Conservation (phyloP, 2,888 invertebrate species). For the Drosophila phalerata region DNA sequence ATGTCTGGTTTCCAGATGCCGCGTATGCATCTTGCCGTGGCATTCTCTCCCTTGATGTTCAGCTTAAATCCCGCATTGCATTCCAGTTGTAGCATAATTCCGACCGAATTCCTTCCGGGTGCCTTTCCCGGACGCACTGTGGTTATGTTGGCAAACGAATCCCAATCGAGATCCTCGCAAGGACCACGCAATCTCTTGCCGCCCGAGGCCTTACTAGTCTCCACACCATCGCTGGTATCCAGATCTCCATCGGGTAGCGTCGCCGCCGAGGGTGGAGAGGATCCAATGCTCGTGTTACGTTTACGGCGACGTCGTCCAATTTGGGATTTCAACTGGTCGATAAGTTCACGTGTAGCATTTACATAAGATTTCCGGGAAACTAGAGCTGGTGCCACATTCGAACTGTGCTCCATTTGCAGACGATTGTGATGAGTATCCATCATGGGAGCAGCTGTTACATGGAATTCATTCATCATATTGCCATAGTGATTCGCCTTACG, state of each 20-base stretch:
- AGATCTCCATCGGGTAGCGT: constrained; percentile 61
- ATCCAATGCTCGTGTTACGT: constrained; percentile 59
- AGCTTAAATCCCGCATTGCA: constrained; percentile 92
- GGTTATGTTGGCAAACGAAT: constrained; percentile 86
- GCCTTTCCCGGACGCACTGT: constrained; percentile 90
- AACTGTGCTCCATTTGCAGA: constrained; percentile 28
- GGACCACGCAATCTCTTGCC: constrained; percentile 86
- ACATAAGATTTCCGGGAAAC: constrained; percentile 16
- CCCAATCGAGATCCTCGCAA: constrained; percentile 87
- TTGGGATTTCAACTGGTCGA: constrained; percentile 83
- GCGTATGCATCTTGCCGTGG: constrained; percentile 92
- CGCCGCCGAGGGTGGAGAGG: constrained; percentile 35
- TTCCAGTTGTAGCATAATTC: constrained; percentile 91
- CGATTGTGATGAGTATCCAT: constrained; percentile 68
- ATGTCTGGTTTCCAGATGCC: constrained; percentile 94
- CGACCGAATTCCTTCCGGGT: constrained; percentile 90
- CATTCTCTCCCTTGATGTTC: constrained; percentile 90
- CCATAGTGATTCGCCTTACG: constrained; percentile 71
- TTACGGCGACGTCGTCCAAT: constrained; percentile 78
- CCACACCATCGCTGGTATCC: constrained; percentile 68
- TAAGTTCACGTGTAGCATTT: constrained; percentile 57
- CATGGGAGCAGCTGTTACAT: constrained; percentile 52
- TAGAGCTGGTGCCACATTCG: constrained; percentile 45
- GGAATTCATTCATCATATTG: constrained; percentile 51
- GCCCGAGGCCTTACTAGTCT: constrained; percentile 59